These are phyloP conservation scores for Leptodactylus fallax DNA, from an alignment of 2,797 vertebrate genomes.

Conservation along the genomic window DNA sequence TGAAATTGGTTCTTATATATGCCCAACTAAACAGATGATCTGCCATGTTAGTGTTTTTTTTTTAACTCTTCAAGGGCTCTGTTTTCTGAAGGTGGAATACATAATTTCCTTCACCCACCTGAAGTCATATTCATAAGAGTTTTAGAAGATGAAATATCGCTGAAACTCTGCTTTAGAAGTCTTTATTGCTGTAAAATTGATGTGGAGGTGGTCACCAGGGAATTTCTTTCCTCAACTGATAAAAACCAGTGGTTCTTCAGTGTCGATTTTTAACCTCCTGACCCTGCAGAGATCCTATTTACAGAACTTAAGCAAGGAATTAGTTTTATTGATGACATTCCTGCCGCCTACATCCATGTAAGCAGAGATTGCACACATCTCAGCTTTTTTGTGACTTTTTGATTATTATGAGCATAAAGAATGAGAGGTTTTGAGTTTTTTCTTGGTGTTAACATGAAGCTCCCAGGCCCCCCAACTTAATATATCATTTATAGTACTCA, in stretches of 20 bases:
- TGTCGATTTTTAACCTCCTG: background rate
- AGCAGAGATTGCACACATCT: background rate
- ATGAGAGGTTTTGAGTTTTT: background rate
- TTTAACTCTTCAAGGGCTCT: background rate
- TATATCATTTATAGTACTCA: too few relatives aligned
- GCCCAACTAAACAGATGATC: too few relatives aligned
- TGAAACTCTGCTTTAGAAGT: background rate
- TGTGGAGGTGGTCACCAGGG: background rate
- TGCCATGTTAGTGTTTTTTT: too few relatives aligned
- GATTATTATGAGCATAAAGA: background rate
- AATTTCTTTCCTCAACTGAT: background rate
- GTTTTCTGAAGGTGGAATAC: background rate
- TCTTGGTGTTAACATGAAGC: background rate
- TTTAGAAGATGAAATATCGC: background rate
- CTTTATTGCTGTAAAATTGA: background rate
- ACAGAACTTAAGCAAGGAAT: background rate
- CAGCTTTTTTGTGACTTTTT: background rate
- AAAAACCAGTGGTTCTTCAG: background rate
- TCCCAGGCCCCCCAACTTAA: too few relatives aligned
- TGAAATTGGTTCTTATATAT: too few relatives aligned
- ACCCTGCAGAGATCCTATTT: background rate
- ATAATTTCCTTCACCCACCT: background rate
- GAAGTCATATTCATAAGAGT: background rate
- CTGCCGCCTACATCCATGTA: background rate
- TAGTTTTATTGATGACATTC: background rate